Evolutionary conservation across 2,113 vertebrate species (phyloP).

Genomic region (Pelvicachromis taeniatus): DNA sequence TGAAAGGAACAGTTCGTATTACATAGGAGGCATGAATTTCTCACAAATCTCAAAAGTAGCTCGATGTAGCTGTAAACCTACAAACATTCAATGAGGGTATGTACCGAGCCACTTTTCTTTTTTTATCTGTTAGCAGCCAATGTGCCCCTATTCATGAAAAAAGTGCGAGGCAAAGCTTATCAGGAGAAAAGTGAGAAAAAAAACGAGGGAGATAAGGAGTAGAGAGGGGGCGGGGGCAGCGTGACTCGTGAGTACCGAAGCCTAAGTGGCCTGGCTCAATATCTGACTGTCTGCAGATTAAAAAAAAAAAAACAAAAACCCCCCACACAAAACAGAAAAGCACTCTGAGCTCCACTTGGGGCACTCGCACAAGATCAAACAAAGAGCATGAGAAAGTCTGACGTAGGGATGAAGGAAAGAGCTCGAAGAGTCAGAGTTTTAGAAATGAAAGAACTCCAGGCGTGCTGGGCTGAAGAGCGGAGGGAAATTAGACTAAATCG

Average conservation of each 20-base stretch:
- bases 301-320: neutral
- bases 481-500: neutral
- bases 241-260: slow-evolving; percentile 3
- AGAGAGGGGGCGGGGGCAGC: neutral
- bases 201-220: slow-evolving; percentile 16
- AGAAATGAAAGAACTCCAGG: neutral
- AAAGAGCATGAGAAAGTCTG: slow-evolving; percentile 5
- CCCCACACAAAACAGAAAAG: neutral
- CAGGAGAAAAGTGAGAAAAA: neutral
- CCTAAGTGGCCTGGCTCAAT: neutral
- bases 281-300: slow-evolving; percentile 13
- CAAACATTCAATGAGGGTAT: neutral
- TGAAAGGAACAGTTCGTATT: neutral
- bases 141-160: neutral
- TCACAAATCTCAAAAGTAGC: neutral
- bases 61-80: neutral
- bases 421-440: neutral
- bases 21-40: neutral
- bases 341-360: neutral
- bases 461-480: neutral
- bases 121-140: neutral
- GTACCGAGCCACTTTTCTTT: neutral
- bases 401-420: neutral
- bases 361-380: slow-evolving; percentile 33
- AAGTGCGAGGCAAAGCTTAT: slow-evolving; percentile 14